These are phyloP conservation scores for Gobio gobio DNA, from an alignment of 2,113 vertebrate genomes.

Conservation along the genomic window DNA sequence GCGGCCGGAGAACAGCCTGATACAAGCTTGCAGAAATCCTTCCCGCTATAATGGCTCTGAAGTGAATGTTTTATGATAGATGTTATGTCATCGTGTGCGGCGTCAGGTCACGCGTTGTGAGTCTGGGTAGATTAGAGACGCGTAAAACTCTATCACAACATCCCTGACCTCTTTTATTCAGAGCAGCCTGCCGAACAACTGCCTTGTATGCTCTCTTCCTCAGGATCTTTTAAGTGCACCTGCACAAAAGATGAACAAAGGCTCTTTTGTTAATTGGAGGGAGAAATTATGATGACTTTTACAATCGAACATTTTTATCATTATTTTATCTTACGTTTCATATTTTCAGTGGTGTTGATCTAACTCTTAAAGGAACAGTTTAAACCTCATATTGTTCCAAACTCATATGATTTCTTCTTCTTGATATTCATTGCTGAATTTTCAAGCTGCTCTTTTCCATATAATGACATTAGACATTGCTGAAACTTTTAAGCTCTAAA, in stretches of 20 bases:
- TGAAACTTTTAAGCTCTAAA: no score
- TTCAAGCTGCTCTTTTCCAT: no score
- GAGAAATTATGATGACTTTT: not conserved
- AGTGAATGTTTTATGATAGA: conserved; percentile 17
- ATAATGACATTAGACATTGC: no score
- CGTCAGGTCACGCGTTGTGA: conserved; percentile 1
- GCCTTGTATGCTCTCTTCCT: not conserved
- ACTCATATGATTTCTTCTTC: no score
- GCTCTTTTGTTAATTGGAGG: not conserved
- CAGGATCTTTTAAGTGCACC: not conserved
- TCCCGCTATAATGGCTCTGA: not conserved
- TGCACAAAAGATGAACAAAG: not conserved
- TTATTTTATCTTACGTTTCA: not conserved
- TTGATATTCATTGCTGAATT: no score
- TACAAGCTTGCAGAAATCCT: not conserved
- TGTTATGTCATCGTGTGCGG: conserved; percentile 21
- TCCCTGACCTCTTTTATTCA: not conserved
- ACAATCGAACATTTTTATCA: not conserved
- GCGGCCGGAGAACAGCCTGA: not conserved
- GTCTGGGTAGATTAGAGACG: conserved; percentile 9
- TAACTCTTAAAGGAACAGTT: not conserved
- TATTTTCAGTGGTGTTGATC: not conserved
- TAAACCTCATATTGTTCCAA: no score
- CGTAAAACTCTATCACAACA: not conserved
- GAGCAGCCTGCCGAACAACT: not conserved